Percentiles rank a stretch among this genome's conserved stretches.
Evolutionary conservation across 2,888 invertebrate genomes (phyloP).

Genomic region (Congeria kusceri): DNA sequence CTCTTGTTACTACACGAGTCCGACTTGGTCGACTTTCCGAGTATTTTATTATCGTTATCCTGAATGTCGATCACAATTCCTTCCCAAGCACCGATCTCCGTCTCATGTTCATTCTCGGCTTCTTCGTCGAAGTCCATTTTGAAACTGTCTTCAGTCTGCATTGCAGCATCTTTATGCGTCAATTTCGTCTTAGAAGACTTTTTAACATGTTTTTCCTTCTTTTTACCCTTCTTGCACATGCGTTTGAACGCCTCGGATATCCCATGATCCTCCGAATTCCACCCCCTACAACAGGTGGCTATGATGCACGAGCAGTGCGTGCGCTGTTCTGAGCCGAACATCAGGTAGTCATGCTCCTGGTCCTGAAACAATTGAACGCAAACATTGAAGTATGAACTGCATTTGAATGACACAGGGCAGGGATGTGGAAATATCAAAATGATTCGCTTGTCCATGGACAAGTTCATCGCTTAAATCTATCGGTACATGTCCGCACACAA

Average conservation of each 20-base stretch:
- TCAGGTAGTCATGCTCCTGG: slow-evolving; percentile 63
- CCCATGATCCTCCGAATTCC: slow-evolving; percentile 45
- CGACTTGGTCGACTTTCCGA: background rate
- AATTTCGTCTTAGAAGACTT: slow-evolving; percentile 9
- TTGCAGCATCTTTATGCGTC: slow-evolving; percentile 19
- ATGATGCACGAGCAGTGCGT: slow-evolving; percentile 24
- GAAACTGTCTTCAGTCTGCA: slow-evolving; percentile 8
- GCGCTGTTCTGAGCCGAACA: slow-evolving; percentile 34
- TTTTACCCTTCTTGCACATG: slow-evolving; percentile 37
- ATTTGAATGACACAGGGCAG: too few relatives aligned
- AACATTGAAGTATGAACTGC: background rate
- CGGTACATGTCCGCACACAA: too few relatives aligned
- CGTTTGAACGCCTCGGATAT: slow-evolving; percentile 35
- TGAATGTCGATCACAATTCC: background rate
- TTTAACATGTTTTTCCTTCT: slow-evolving; percentile 51
- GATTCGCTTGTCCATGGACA: too few relatives aligned
- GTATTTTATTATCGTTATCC: slow-evolving; percentile 4
- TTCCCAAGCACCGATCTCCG: background rate
- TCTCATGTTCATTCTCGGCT: background rate
- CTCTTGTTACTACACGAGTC: slow-evolving; percentile 43
- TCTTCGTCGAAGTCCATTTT: slow-evolving; percentile 41
- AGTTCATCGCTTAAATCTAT: too few relatives aligned
- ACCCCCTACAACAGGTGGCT: slow-evolving; percentile 14
- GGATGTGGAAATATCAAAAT: too few relatives aligned
- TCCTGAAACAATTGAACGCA: slow-evolving; percentile 55